Evolutionary conservation across 1,140 invertebrate genomes (phyloP).

Genomic region (Drosophila ironensis): DNA sequence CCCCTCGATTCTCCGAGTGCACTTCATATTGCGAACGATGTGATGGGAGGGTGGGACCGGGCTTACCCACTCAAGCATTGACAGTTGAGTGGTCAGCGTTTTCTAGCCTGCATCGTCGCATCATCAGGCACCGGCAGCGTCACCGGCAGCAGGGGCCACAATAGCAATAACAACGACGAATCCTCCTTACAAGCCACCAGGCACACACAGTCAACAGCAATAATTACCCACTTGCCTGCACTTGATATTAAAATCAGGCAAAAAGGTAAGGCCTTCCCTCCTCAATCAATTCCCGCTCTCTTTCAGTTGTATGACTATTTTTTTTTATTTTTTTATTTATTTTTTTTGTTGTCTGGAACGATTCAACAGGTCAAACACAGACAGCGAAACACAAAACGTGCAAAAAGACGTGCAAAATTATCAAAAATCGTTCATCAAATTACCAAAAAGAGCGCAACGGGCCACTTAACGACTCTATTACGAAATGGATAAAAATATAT

Average conservation of each 20-base stretch:
- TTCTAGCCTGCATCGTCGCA: slow-evolving; percentile 48
- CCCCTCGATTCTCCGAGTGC: slow-evolving; percentile 5
- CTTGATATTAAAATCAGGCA: slow-evolving; percentile 81
- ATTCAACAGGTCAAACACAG: slow-evolving; percentile 67
- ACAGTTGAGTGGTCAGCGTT: slow-evolving; percentile 79
- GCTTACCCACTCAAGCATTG: slow-evolving; percentile 69
- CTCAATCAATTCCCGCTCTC: slow-evolving; percentile 28
- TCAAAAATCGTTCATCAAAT: slow-evolving; percentile 81
- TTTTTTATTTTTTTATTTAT: slow-evolving; percentile 1
- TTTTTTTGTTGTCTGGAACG: too few relatives aligned
- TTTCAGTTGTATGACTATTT: not conserved
- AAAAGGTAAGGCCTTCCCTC: slow-evolving; percentile 50
- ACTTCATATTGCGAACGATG: slow-evolving; percentile 21
- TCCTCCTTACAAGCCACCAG: slow-evolving; percentile 42
- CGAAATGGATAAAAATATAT: slow-evolving; percentile 69
- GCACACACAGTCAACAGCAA: slow-evolving; percentile 69
- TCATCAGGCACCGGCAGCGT: slow-evolving; percentile 31
- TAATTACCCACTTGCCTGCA: slow-evolving; percentile 80
- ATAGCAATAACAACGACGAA: slow-evolving; percentile 18
- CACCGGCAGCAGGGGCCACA: too few relatives aligned
- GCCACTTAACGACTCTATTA: slow-evolving; percentile 78
- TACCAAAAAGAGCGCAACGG: slow-evolving; percentile 51
- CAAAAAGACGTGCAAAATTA: slow-evolving; percentile 76
- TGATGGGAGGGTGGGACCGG: slow-evolving; percentile 29
- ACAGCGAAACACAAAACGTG: slow-evolving; percentile 66